Conservation (phyloP, 2,797 vertebrate species). For the Myotis vivesi region DNA sequence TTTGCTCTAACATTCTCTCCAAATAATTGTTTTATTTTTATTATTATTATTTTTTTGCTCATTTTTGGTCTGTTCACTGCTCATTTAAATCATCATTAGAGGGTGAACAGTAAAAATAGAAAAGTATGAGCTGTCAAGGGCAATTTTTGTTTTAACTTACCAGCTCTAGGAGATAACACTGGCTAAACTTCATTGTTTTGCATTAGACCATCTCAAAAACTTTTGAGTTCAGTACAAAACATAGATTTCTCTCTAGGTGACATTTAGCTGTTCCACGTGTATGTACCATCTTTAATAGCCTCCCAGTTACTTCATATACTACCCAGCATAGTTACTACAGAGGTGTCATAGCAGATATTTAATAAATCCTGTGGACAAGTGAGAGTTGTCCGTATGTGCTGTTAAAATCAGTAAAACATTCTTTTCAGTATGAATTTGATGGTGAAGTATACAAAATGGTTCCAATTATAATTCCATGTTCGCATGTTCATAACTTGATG, state of each 20-base stretch:
- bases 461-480: slow-evolving; percentile 76
- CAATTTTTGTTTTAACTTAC: neutral
- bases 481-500: slow-evolving; percentile 70
- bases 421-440: slow-evolving; percentile 58
- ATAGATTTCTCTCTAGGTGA: neutral
- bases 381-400: neutral
- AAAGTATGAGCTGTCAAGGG: neutral
- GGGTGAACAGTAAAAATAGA: neutral
- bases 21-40: neutral
- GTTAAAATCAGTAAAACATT: slow-evolving; percentile 52
- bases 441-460: slow-evolving; percentile 72
- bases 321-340: neutral
- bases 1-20: neutral
- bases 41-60: neutral
- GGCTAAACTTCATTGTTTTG: neutral
- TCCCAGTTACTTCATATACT: neutral
- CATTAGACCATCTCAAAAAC: neutral
- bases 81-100: neutral
- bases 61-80: neutral
- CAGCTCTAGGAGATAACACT: neutral
- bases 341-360: neutral
- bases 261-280: neutral
- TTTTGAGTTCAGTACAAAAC: neutral
- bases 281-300: neutral
- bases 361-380: neutral